Evolutionary conservation across 37 sponge, comb jelly and placozoan species (phyloP).

Genomic region (Chondrilla cf. caribensis): DNA sequence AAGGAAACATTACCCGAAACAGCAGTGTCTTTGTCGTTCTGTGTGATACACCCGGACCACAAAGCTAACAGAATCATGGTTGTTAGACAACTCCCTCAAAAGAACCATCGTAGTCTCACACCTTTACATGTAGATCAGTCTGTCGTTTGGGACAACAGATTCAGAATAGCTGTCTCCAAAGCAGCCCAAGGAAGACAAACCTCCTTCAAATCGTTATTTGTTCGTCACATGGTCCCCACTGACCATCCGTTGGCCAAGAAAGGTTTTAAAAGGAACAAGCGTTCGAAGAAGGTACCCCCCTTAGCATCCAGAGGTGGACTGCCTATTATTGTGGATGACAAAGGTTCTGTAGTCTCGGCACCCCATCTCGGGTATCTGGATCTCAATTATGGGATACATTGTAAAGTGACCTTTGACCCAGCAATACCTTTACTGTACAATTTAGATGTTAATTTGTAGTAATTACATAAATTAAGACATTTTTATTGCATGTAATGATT

Average conservation of each 20-base stretch:
- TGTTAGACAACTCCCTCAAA: background rate
- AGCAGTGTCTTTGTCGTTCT: background rate
- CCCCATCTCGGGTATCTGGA: constrained; percentile 7
- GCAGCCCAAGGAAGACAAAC: no score
- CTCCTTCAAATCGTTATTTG: background rate
- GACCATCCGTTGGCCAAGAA: constrained; percentile 27
- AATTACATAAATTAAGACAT: no score
- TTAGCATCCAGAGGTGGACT: constrained; percentile 32
- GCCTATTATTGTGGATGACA: constrained; percentile 49
- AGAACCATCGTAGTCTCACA: background rate
- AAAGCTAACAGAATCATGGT: background rate
- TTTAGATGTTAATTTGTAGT: no score
- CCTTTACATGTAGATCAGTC: constrained; percentile 33
- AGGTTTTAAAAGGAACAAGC: constrained; percentile 30
- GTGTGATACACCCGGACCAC: background rate
- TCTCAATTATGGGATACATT: constrained; percentile 1
- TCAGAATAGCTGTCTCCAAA: constrained; percentile 15
- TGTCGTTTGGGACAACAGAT: constrained; percentile 60
- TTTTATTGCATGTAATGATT: no score
- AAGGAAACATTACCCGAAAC: background rate
- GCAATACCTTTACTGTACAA: background rate
- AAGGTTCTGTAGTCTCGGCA: background rate
- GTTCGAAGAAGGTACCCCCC: constrained; percentile 26
- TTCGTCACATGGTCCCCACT: constrained; percentile 9
- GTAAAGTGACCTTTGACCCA: background rate